Conservation (phyloP, 2,113 vertebrate genomes). For the Tachysurus fulvidraco region DNA sequence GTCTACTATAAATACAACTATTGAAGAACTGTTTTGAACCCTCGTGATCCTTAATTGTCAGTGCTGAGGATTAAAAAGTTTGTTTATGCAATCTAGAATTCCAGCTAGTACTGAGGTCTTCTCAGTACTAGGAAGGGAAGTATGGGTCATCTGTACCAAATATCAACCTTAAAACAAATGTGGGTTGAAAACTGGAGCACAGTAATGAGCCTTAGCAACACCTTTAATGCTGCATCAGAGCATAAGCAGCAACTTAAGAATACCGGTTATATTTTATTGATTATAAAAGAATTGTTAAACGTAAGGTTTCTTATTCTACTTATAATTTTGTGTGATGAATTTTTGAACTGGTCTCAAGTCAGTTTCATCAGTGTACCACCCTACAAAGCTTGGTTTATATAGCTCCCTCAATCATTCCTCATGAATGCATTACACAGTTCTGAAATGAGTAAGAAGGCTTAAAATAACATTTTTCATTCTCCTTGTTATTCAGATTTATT, state of each 20-base stretch:
- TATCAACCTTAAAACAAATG: neutral
- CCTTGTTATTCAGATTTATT: neutral
- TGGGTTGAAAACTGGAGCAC: neutral
- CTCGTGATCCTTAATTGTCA: too few relatives aligned
- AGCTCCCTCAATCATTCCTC: too few relatives aligned
- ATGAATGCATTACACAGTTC: neutral
- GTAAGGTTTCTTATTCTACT: neutral
- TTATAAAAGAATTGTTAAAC: neutral
- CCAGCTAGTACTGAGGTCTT: too few relatives aligned
- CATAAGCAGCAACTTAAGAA: neutral
- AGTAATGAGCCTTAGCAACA: too few relatives aligned
- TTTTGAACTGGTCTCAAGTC: neutral
- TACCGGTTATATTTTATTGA: neutral
- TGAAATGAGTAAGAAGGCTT: neutral
- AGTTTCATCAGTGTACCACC: neutral
- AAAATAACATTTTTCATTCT: neutral
- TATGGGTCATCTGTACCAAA: neutral
- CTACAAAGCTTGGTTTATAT: too few relatives aligned
- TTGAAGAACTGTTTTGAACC: neutral
- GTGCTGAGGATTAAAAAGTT: neutral
- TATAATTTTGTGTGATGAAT: neutral
- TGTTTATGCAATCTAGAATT: neutral
- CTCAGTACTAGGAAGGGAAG: neutral
- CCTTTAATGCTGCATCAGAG: too few relatives aligned
- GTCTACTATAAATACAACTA: neutral